These are phyloP conservation scores for Elephantulus edwardii DNA, from an alignment of 2,113 vertebrate genomes.

Conservation along the genomic window DNA sequence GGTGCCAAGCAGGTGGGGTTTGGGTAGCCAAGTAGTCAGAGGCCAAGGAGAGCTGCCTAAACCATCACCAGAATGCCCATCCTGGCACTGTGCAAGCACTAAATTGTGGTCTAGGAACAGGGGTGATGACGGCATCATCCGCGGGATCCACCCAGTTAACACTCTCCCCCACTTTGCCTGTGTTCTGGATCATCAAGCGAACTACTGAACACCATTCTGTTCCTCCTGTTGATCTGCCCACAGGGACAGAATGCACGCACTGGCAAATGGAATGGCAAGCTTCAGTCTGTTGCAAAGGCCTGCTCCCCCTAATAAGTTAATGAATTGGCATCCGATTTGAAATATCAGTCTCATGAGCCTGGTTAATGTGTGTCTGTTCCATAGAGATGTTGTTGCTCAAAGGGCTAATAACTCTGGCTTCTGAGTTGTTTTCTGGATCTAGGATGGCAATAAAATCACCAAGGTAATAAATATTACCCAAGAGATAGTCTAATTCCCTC, in stretches of 20 bases:
- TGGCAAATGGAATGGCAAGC: slow-evolving; percentile 48
- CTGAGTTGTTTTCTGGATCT: slow-evolving; percentile 44
- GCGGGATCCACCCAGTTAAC: slow-evolving; percentile 15
- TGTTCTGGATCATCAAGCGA: slow-evolving; percentile 38
- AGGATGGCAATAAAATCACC: slow-evolving; percentile 55
- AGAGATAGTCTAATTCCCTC: slow-evolving; percentile 33
- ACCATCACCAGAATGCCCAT: background rate
- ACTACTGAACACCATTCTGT: slow-evolving; percentile 31
- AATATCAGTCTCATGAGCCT: slow-evolving; percentile 67
- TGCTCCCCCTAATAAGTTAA: slow-evolving; percentile 66
- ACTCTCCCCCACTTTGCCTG: background rate
- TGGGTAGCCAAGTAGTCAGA: slow-evolving; percentile 13
- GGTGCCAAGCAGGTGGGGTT: background rate
- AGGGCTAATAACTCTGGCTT: slow-evolving; percentile 56
- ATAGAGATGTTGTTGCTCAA: slow-evolving; percentile 49
- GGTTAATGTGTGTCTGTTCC: slow-evolving; percentile 57
- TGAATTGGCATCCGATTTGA: slow-evolving; percentile 74
- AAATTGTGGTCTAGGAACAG: slow-evolving; percentile 11
- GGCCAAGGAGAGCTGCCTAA: background rate
- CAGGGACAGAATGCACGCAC: slow-evolving; percentile 42
- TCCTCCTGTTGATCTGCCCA: background rate
- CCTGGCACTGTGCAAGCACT: background rate
- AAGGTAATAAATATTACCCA: slow-evolving; percentile 58
- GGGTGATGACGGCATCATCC: slow-evolving; percentile 1
- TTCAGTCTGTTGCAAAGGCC: slow-evolving; percentile 52